phyloP scores from a whole-genome alignment of 2,797 vertebrate genomes.

The Sarcoramphus papa region DNA sequence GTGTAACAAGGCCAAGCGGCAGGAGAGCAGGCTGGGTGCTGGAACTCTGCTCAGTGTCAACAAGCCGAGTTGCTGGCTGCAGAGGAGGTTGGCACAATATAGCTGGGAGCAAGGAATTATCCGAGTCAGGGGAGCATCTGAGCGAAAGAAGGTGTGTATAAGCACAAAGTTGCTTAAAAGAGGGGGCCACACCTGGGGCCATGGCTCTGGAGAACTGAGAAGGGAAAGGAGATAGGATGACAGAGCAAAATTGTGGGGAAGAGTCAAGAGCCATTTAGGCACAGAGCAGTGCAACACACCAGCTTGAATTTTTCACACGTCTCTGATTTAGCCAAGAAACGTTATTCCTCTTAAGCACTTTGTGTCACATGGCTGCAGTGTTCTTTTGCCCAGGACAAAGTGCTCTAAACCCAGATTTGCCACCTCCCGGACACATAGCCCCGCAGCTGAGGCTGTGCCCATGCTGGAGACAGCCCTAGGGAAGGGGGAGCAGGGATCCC shows the following conservation, averaged over 20 bases:
- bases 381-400: not conserved
- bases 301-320: not conserved
- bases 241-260: not conserved
- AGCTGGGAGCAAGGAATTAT: not conserved
- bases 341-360: not conserved
- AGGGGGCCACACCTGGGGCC: not conserved
- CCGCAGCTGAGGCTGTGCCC: not conserved
- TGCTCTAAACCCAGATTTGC: not conserved
- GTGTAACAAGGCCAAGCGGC: not conserved
- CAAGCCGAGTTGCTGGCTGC: not conserved
- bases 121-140: not conserved
- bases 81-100: not conserved
- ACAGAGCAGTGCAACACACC: not conserved
- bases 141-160: not conserved
- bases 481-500: not conserved
- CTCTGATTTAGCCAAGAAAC: not conserved
- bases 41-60: not conserved
- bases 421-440: accelerated
- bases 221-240: not conserved
- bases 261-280: not conserved
- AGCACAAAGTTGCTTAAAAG: not conserved
- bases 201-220: not conserved
- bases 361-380: not conserved
- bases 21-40: not conserved
- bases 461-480: not conserved